Base-by-base conservation (phyloP, 2,888 invertebrate genomes). In the Callyntrura sp. region DNA sequence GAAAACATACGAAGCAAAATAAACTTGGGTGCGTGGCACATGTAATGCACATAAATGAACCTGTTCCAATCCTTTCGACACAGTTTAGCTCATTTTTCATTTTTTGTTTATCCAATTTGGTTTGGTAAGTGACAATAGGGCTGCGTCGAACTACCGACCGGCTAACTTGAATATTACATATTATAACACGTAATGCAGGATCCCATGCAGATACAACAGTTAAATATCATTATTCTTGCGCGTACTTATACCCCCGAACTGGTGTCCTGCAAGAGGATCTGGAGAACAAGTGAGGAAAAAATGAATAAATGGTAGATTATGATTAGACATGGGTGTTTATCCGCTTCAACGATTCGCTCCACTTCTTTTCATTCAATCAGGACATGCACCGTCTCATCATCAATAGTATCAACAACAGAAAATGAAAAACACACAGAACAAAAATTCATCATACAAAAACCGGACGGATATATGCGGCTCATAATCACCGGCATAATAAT, bases 291-390 rank as follows among this genome's bases (percentile, higher is more conserved):
- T 43, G 35, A 43, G 57, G 23, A 43, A 81, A n/a, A 90, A 85
- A 85, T 90, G 85, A 90, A 90, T 90, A 86, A 90, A 90, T 90
- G 90, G 90, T 87, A 85, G 88, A 90, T 91, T 91, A 91, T 78
- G 90, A 92, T 92, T 92, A 82, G 92, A 92, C 92, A 92, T 90
- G 92, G 92, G 91, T 92, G 91, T 92, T 92, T 92, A 92, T 92
- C 91, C 91, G 92, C 84, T 85, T 92, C 90, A 91, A 68, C 88
- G 90, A 91, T 90, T 78, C 90, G 90, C 85, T 90, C 90, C 90
- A 90, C 90, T 90, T 90, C 85, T 90, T 76, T 73, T 86, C 90
- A 82, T 84, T 90, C 86, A 85, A 90, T 86, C 81, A 83, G 65
- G 25, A 70, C 8, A 87, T 55, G 73, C 45, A 51, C 17, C 17